A percentile compares a stretch with the other conserved stretches of the same genome.
Conservation (phyloP, 2,888 invertebrate genomes). For the Acanthoscelides obtectus region DNA sequence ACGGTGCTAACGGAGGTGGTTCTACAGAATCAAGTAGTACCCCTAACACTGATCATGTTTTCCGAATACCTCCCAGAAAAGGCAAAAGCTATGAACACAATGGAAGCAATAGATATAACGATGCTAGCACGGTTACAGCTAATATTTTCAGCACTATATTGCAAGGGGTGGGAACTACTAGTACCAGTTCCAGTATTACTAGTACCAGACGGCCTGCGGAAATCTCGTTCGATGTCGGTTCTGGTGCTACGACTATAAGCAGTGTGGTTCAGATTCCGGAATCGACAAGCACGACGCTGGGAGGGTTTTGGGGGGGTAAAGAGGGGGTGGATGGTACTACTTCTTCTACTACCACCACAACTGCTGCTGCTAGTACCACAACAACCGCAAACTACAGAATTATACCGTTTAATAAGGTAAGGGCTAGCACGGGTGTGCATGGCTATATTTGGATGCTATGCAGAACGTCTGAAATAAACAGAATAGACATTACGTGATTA, state of each 20-base stretch:
- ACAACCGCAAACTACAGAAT: background rate
- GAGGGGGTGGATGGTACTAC: background rate
- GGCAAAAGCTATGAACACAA: background rate
- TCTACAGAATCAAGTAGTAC: background rate
- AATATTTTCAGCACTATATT: background rate
- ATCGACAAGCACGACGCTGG: background rate
- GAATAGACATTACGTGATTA: too few relatives aligned
- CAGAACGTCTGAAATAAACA: too few relatives aligned
- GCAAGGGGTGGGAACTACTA: background rate
- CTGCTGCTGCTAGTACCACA: background rate
- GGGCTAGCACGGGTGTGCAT: conserved; percentile 2
- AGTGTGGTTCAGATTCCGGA: background rate
- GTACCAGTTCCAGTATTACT: background rate
- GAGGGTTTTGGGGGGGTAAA: background rate
- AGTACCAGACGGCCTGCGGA: background rate
- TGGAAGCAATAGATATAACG: background rate
- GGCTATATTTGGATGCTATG: background rate
- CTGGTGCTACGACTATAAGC: background rate
- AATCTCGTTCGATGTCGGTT: background rate
- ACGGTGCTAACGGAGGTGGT: background rate
- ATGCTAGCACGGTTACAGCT: background rate
- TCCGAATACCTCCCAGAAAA: background rate
- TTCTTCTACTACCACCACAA: background rate
- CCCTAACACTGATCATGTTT: background rate
- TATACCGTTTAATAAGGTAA: conserved; percentile 6